Base-by-base conservation (phyloP, 1,140 invertebrate species). In the Calycopis cecrops region DNA sequence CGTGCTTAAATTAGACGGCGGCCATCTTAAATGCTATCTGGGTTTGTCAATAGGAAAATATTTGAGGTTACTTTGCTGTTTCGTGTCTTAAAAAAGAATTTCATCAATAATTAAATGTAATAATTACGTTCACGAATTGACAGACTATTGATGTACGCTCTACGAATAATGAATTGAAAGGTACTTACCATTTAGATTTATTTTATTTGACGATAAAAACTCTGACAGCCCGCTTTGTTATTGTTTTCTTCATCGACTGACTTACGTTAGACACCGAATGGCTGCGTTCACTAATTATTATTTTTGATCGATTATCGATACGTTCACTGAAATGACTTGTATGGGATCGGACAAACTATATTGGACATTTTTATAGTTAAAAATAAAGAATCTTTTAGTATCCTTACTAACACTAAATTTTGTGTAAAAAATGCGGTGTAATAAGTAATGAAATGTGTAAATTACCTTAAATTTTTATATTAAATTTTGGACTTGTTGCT, bases 291-390 rank as follows among this genome's bases (percentile, higher is more conserved):
- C 52, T 40, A 42, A 47, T 44, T 44, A 54, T 14, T 33, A 53
- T 47, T 47, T 54, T 54, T 47, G 21, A 28, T 35, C 52, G 40
- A 54, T 54, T 47, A 54, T 47, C n/a, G 52, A 47, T 54, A 18
- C 28, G 52, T 54, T 54, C 52, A 54, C 52, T 54, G 28, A 54
- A 54, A 54, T 54, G 52, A 54, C 48, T 50, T 34, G 48, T 50
- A 33, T 33, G 48, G 28, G 16, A 50, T 50, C 11, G 33, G 48
- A 50, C 48, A 50, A 50, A 50, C n/a, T 50, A 50, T 50, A n/a
- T 50, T 50, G 12, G 21, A 35, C 12, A 50, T 50, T 50, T 50
- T 50, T 50, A 50, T 50, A 50, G 33, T 50, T 35, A 50, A 50
- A 50, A 50, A 50, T 50, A 50, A 16, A 50, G 33, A 50, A 34